phyloP scores from a whole-genome alignment of 2,797 vertebrate genomes.

The Odontamblyopus rebecca region DNA sequence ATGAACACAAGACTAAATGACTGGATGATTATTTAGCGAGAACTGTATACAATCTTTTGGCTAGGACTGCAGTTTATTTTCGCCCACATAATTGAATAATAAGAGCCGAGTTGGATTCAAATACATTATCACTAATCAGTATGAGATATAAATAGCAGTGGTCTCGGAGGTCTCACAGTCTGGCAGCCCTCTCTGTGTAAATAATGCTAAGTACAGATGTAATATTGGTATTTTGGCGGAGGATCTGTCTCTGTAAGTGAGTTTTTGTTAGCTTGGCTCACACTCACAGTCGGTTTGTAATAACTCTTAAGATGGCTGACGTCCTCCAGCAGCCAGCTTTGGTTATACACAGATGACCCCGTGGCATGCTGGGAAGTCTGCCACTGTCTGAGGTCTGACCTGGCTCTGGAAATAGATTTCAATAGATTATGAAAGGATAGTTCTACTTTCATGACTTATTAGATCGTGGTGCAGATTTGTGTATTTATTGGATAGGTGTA shows the following conservation, averaged over 20 bases:
- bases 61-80: neutral
- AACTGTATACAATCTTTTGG: neutral
- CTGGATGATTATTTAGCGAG: neutral
- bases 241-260: slow-evolving; percentile 25
- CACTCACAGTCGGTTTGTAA: slow-evolving; percentile 25
- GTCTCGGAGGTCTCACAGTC: neutral
- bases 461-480: neutral
- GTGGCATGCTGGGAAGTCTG: slow-evolving; percentile 23
- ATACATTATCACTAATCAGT: neutral
- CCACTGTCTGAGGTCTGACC: slow-evolving; percentile 33
- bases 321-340: slow-evolving; percentile 26
- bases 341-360: slow-evolving; percentile 22
- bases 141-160: neutral
- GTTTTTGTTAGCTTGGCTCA: slow-evolving; percentile 47
- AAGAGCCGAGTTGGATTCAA: neutral
- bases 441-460: neutral
- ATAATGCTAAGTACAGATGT: neutral
- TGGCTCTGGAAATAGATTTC: slow-evolving; percentile 28
- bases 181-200: neutral
- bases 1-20: neutral
- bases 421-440: slow-evolving; percentile 27
- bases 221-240: neutral
- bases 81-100: neutral
- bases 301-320: slow-evolving; percentile 26
- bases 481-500: too few species aligned